A percentile compares a stretch with the other conserved stretches of the same genome.
These are phyloP conservation scores for Dasypus novemcinctus DNA, from an alignment of 2,113 vertebrate genomes.

Conservation along the genomic window DNA sequence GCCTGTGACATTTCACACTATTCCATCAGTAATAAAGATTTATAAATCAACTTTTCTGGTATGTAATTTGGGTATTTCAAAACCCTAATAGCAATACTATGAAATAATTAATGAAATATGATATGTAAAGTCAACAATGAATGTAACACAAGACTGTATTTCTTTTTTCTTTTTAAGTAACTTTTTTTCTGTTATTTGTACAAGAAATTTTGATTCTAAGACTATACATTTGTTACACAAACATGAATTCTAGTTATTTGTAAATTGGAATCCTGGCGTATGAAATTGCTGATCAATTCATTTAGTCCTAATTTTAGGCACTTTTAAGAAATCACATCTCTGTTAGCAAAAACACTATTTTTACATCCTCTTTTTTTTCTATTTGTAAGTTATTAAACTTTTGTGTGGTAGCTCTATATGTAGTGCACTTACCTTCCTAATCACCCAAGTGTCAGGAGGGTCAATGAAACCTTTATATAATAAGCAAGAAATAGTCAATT, in stretches of 20 bases:
- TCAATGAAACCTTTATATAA: not conserved
- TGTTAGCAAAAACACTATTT: slow-evolving; percentile 1
- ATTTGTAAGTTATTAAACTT: not conserved
- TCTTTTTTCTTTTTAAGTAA: slow-evolving; percentile 35
- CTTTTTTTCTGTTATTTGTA: not conserved
- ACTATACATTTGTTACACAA: not conserved
- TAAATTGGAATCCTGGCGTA: not conserved
- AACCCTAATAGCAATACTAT: slow-evolving; percentile 65
- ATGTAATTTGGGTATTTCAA: slow-evolving; percentile 73
- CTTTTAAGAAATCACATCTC: not conserved
- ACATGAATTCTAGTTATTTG: not conserved
- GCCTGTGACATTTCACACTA: slow-evolving; percentile 75
- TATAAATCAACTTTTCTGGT: slow-evolving; percentile 72
- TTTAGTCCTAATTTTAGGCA: not conserved
- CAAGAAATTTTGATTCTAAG: not conserved
- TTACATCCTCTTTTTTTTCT: not conserved
- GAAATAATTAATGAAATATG: slow-evolving; percentile 74
- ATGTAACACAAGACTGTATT: slow-evolving; percentile 26
- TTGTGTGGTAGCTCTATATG: not conserved
- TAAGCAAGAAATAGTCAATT: not conserved
- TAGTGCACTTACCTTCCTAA: not conserved
- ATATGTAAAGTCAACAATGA: slow-evolving; percentile 69
- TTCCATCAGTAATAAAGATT: slow-evolving; percentile 64
- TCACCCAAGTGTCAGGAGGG: not conserved
- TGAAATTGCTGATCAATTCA: not conserved